phyloP scores from a whole-genome alignment of 1,140 invertebrate species.

The Nasonia longicornis region DNA sequence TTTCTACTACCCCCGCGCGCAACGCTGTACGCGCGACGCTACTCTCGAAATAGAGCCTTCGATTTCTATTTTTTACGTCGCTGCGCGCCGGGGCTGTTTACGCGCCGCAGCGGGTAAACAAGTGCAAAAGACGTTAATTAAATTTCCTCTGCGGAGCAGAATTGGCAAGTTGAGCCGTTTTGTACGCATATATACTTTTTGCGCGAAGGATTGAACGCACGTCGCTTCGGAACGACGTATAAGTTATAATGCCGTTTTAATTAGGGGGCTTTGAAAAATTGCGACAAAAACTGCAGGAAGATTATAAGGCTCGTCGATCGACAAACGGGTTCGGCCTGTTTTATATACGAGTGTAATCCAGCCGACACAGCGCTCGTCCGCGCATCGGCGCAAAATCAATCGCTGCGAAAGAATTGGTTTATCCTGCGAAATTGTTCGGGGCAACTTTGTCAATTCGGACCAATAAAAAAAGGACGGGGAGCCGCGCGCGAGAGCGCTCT shows the following conservation, averaged over 20 bases:
- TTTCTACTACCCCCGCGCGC: slow-evolving; percentile 12
- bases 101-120: not conserved
- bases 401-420: no score
- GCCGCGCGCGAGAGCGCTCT: no score
- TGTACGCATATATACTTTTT: not conserved
- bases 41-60: not conserved
- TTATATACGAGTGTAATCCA: no score
- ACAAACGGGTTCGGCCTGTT: not conserved
- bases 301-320: not conserved
- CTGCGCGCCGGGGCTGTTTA: not conserved
- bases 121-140: slow-evolving; percentile 16
- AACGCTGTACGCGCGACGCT: not conserved
- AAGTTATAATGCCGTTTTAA: not conserved
- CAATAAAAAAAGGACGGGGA: no score
- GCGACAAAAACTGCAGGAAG: not conserved
- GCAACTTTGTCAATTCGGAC: no score
- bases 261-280: not conserved
- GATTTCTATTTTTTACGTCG: not conserved
- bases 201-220: not conserved
- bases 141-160: slow-evolving; percentile 1
- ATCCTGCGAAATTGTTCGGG: no score
- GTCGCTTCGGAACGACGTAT: not conserved
- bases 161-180: not conserved
- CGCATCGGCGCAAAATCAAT: no score
- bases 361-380: no score